These are phyloP conservation scores for Lissocephala sabroskyi DNA, from an alignment of 2,888 invertebrate genomes.

Conservation along the genomic window DNA sequence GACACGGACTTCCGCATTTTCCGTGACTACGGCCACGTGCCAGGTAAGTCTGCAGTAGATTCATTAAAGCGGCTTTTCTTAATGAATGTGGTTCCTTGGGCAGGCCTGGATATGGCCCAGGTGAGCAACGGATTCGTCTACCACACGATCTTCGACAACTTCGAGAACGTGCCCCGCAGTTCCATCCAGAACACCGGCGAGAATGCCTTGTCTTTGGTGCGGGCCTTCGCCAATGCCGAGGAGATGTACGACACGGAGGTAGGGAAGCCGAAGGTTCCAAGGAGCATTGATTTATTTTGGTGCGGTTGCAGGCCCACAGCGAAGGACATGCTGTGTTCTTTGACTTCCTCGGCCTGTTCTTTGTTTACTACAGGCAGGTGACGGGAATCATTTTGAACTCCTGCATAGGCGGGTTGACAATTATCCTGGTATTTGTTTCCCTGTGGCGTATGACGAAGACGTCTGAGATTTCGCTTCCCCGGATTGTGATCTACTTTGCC, in stretches of 20 bases:
- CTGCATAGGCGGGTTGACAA: constrained; percentile 64
- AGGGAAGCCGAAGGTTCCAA: too few species aligned
- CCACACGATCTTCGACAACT: constrained; percentile 82
- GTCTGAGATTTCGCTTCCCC: constrained; percentile 43
- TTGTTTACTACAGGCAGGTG: constrained; percentile 77
- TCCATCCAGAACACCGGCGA: constrained; percentile 83
- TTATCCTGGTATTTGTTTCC: constrained; percentile 59
- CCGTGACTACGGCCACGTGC: constrained; percentile 76
- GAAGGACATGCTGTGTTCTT: constrained; percentile 77
- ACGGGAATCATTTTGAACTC: constrained; percentile 70
- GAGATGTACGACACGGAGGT: constrained; percentile 64
- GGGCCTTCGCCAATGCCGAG: constrained; percentile 72
- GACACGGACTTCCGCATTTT: constrained; percentile 81
- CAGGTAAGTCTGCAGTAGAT: constrained; percentile 71
- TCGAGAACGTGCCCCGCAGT: constrained; percentile 76
- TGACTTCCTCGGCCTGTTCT: constrained; percentile 80
- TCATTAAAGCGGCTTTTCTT: too few species aligned
- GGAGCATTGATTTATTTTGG: too few species aligned
- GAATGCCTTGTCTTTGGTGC: constrained; percentile 77
- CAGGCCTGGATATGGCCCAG: constrained; percentile 85
- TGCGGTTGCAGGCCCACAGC: constrained; percentile 70
- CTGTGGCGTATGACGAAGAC: constrained; percentile 55
- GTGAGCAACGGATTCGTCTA: constrained; percentile 83
- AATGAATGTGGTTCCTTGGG: too few species aligned
- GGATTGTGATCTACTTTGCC: constrained; percentile 47